Percentiles rank a stretch among this genome's conserved stretches.
Conservation (phyloP, 2,888 invertebrate genomes). For the Ophraella communa region DNA sequence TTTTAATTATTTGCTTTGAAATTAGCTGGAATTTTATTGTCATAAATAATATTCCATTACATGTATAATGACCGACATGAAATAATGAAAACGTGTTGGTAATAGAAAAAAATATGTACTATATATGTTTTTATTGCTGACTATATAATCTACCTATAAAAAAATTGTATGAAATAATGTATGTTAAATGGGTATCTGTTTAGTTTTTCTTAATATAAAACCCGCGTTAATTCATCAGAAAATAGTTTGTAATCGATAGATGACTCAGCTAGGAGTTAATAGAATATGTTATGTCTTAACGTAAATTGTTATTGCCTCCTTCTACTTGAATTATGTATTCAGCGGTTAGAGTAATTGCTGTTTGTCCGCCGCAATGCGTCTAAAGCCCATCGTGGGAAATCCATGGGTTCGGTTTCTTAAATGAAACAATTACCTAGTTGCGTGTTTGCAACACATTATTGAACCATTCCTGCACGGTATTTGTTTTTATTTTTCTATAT, state of each 20-base stretch:
- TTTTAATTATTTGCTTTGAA: too few species aligned
- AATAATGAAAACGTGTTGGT: not conserved
- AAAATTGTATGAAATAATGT: too few species aligned
- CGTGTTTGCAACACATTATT: conserved; percentile 61
- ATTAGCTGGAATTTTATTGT: too few species aligned
- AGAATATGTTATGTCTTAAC: conserved; percentile 44
- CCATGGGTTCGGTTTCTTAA: conserved; percentile 55
- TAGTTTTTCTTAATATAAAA: not conserved
- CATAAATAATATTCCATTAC: too few species aligned
- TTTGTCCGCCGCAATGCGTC: conserved; percentile 51
- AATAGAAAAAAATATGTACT: not conserved
- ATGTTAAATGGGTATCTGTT: not conserved
- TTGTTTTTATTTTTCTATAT: conserved; percentile 58
- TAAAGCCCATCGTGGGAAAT: conserved; percentile 58
- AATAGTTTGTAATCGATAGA: conserved; percentile 15
- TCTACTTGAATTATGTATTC: conserved; percentile 52
- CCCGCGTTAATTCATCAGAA: not conserved
- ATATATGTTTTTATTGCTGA: too few species aligned
- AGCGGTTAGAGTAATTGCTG: conserved; percentile 56
- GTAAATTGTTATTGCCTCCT: conserved; percentile 44
- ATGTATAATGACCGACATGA: too few species aligned
- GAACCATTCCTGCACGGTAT: conserved; percentile 57
- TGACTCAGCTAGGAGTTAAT: conserved; percentile 23
- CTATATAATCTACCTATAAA: too few species aligned
- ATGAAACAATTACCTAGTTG: conserved; percentile 61